These are phyloP conservation scores for Stegodyphus dumicola DNA, from an alignment of 1,140 invertebrate genomes.

Conservation along the genomic window DNA sequence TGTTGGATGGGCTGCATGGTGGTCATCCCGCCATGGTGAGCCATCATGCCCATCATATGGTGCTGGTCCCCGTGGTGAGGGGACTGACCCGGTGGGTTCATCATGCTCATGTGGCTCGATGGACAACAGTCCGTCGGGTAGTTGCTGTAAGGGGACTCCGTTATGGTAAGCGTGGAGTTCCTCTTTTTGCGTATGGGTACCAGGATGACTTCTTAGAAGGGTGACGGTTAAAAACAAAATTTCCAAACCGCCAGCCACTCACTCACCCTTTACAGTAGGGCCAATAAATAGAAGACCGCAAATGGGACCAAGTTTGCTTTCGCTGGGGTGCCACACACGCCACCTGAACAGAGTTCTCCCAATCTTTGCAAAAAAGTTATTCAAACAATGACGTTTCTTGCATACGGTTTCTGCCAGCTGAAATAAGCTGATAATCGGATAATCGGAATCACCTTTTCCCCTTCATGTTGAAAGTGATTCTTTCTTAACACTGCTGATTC, in stretches of 20 bases:
- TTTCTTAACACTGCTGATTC: too few species aligned
- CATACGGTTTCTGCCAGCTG: too few species aligned
- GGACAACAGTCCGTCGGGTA: constrained; percentile 53
- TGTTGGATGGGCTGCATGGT: constrained; percentile 31
- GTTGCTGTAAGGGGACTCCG: constrained; percentile 52
- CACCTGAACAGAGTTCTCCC: too few species aligned
- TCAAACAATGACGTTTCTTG: too few species aligned
- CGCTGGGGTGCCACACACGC: too few species aligned
- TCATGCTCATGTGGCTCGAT: constrained; percentile 48
- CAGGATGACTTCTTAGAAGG: constrained; percentile 40
- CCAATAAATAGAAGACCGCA: neutral
- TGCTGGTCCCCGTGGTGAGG: neutral
- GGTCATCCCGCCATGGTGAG: constrained; percentile 27
- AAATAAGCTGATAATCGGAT: neutral
- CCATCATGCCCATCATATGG: constrained; percentile 32
- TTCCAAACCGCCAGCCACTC: neutral
- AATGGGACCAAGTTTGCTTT: neutral
- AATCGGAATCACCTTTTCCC: constrained; percentile 39
- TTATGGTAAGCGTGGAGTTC: constrained; percentile 56
- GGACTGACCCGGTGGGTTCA: constrained; percentile 10
- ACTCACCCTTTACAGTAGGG: constrained; percentile 11
- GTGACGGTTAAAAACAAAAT: constrained; percentile 9
- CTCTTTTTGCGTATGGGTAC: constrained; percentile 60
- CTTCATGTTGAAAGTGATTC: constrained; percentile 13
- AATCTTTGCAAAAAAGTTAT: too few species aligned